A percentile compares a stretch with the other conserved stretches of the same genome.
Conservation (phyloP, 2,113 vertebrate species). For the Clinocottus analis region DNA sequence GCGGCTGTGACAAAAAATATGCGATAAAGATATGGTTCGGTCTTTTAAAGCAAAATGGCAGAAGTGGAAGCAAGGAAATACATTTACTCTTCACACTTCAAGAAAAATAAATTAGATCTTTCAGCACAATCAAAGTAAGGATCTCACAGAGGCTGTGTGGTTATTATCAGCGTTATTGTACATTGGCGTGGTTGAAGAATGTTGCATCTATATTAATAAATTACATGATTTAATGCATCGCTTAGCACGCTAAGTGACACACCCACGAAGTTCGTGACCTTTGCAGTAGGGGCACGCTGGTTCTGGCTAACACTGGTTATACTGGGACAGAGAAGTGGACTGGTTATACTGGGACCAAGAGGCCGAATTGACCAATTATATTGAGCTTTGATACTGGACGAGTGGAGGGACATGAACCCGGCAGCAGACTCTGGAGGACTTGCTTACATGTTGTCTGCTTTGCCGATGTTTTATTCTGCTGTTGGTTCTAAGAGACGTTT, state of each 20-base stretch:
- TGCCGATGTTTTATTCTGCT: not conserved
- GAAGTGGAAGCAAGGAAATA: too few relatives aligned
- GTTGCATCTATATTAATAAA: not conserved
- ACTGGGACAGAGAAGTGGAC: too few relatives aligned
- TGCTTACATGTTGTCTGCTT: not conserved
- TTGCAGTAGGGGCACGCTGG: not conserved
- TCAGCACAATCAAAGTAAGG: not conserved
- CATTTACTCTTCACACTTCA: too few relatives aligned
- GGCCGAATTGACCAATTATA: too few relatives aligned
- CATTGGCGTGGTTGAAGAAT: not conserved
- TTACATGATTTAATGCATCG: not conserved
- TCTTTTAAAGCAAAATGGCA: too few relatives aligned
- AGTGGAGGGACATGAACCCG: too few relatives aligned
- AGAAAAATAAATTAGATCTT: too few relatives aligned
- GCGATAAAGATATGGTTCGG: not conserved
- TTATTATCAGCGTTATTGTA: too few relatives aligned
- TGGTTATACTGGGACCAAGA: not conserved
- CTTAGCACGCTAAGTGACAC: not conserved
- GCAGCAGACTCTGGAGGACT: too few relatives aligned
- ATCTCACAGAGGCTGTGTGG: too few relatives aligned
- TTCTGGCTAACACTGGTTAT: not conserved
- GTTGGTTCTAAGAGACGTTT: not conserved
- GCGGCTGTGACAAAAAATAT: not conserved
- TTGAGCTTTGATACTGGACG: too few relatives aligned
- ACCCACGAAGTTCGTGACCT: not conserved